Evolutionary conservation across 2,888 invertebrate genomes (phyloP).

Genomic region (Sminthurinus aureus): DNA sequence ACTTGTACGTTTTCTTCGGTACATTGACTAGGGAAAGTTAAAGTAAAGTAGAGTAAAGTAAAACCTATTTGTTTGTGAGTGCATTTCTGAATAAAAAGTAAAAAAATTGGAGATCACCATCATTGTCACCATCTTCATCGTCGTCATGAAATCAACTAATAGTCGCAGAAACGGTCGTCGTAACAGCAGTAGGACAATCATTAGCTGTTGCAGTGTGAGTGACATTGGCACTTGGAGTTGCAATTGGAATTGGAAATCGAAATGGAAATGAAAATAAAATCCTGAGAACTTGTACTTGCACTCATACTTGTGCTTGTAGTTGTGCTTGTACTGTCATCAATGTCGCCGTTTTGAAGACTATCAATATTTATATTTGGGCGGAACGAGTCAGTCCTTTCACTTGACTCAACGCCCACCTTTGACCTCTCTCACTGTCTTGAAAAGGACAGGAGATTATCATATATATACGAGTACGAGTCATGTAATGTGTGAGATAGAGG

Average conservation of each 20-base stretch:
- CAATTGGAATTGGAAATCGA: too few relatives aligned
- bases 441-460: slow-evolving; percentile 26
- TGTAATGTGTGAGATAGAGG: background rate
- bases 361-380: slow-evolving; percentile 24
- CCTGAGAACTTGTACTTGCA: too few relatives aligned
- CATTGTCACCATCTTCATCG: background rate
- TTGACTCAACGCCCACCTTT: slow-evolving; percentile 30
- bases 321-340: background rate
- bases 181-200: background rate
- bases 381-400: slow-evolving; percentile 26
- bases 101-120: background rate
- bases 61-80: background rate
- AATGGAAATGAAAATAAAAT: too few relatives aligned
- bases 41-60: too few relatives aligned
- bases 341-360: slow-evolving; percentile 7
- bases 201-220: slow-evolving; percentile 6
- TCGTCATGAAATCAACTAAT: background rate
- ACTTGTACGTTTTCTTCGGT: slow-evolving; percentile 7
- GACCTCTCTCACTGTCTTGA: slow-evolving; percentile 20
- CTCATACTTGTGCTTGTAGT: too few relatives aligned
- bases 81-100: background rate
- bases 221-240: slow-evolving; percentile 1
- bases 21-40: background rate
- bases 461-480: too few relatives aligned
- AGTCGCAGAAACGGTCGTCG: too few relatives aligned